Base-by-base conservation (phyloP, 2,888 invertebrate species). In the Xanthostigma xanthostigma region DNA sequence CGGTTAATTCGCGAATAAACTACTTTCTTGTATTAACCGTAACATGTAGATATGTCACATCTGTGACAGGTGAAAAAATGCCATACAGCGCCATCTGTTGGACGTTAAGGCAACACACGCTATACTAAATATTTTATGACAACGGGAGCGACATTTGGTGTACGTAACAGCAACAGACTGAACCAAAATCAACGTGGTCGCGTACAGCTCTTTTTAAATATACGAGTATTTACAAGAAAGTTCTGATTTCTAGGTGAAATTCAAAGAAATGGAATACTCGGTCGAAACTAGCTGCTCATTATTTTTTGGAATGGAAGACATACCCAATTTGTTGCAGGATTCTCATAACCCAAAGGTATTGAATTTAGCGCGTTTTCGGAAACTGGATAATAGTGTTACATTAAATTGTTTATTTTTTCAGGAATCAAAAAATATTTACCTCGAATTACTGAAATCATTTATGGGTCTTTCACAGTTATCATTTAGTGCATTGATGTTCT, bases 321-420 rank as follows among this genome's bases (percentile, higher is more conserved):
- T 74, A 42, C 78, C 78, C 0, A 70, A 75, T 53, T 59, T 76
- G 56, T 58, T 78, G 41, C 63, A 69, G 42, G 69, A 75, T 54
- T 69, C 72, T 1, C 60, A 63, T 12, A 62, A 75, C 57, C 72
- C 72, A 1, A 73, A 74, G 62, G 75, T 74, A 59, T 13, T 12
- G 36, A 36, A 27, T 27, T 27, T 27, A 27, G 27, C 27, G 27
- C 6, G 27, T 14, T 12, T 36, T 11, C 9, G 36, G 10, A 12
- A 36, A 37, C 11, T 45, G 12, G 9, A 14, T 17, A 1, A 33
- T 8, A 12, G 11, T 8, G 33, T 17, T 9, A 9, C 3, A 17
- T 42, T 14, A 1, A 17, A 17, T 3, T 17, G 17, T 42, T 42
- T 8, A 2, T 17, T 61, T 1, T n/a, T 64, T 17, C 70, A 71